Base-by-base conservation (phyloP, 2,797 vertebrate species). In the Diplodus sargus region DNA sequence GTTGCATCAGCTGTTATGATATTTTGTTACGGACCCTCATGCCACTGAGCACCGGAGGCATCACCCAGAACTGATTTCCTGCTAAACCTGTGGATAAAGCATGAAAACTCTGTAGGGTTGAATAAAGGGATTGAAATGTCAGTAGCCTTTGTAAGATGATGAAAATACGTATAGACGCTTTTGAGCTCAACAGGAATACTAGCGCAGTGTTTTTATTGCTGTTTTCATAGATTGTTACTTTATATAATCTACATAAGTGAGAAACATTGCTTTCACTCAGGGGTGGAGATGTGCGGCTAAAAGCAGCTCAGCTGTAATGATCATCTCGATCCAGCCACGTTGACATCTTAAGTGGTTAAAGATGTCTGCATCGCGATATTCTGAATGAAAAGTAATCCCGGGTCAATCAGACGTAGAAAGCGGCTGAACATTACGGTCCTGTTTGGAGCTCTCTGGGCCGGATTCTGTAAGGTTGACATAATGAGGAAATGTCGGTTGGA, bases 401-500 rank as follows among this genome's bases (percentile, higher is more conserved):
- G 6, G 15, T 34, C 68, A 17, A 65, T 54, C n/a, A 14, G 14
- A 63, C 12, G 20, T 11, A 13, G 5, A 48, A n/a, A 53, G 70
- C 48, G 15, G n/a, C 7, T 3, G 3, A 28, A 54, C 8, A 34
- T 49, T 3, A 4, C 39, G 28, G n/a, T n/a, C n/a, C 28, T 48
- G 28, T 17, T 45, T 39, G 45, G 5, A 34, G 6, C n/a, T 53
- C 5, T 78, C 43, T 47, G 25, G 23, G 58, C 28, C 66, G 34
- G 53, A 60, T 45, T 60, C 15, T 28, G 2, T 57, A 3, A 53
- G 5, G 4, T 51, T 74, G 34, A 23, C 58, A 83, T 39, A 58
- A 34, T 23, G 42, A 73, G 71, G 39, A 47, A 52, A 61, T 20
- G 14, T 51, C 10, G 23, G 59, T 42, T 70, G 62, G 62, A 74